Conservation (phyloP, 2,888 invertebrate species). For the Volucella zonaria region DNA sequence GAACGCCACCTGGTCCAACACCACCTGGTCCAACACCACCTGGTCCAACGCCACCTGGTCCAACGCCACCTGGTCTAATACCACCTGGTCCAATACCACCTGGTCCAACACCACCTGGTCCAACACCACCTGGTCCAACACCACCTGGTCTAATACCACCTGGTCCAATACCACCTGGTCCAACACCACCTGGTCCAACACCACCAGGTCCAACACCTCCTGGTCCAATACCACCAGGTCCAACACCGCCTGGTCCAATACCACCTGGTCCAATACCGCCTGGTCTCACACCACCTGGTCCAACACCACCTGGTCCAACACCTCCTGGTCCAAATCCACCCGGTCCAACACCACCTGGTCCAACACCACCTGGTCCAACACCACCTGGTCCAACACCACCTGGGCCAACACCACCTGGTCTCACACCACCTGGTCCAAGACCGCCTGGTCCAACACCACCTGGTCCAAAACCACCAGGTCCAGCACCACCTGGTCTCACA, state of each 20-base stretch:
- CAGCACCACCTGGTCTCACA: constrained; percentile 49
- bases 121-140: constrained; percentile 41
- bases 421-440: constrained; percentile 43
- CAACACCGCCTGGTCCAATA: constrained; percentile 22
- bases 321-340: constrained; percentile 47
- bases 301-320: constrained; percentile 22
- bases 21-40: constrained; percentile 21
- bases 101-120: constrained; percentile 36
- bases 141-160: constrained; percentile 40
- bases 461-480: constrained; percentile 39
- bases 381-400: constrained; percentile 31
- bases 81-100: constrained; percentile 25
- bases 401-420: constrained; percentile 27
- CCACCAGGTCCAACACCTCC: constrained; percentile 25
- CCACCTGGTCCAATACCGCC: constrained; percentile 32
- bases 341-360: constrained; percentile 29
- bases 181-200: constrained; percentile 28
- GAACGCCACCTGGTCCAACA: constrained; percentile 23
- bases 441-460: constrained; percentile 15
- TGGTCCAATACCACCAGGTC: constrained; percentile 13
- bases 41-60: constrained; percentile 30
- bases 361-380: constrained; percentile 31
- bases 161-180: constrained; percentile 18
- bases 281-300: constrained; percentile 14
- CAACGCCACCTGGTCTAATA: constrained; percentile 13